A percentile compares a stretch with the other conserved stretches of the same genome.
These are phyloP conservation scores for Drosophila niveifrons DNA, from an alignment of 2,888 invertebrate genomes.

Conservation along the genomic window DNA sequence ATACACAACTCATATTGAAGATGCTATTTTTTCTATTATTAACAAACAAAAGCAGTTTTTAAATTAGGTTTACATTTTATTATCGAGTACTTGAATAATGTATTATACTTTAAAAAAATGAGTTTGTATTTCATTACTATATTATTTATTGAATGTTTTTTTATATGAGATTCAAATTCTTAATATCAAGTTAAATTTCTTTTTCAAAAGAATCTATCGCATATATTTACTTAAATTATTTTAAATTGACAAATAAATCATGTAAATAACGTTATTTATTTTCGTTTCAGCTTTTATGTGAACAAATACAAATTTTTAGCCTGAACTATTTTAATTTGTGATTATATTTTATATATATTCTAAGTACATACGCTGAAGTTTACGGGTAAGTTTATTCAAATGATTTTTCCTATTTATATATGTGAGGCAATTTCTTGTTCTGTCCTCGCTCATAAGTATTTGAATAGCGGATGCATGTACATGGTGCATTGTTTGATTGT, in stretches of 20 bases:
- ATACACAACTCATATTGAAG: too few relatives aligned
- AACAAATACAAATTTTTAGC: not conserved
- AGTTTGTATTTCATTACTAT: fast-evolving
- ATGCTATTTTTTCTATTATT: too few relatives aligned
- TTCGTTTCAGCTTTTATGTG: conserved; percentile 8
- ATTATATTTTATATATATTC: conserved; percentile 7
- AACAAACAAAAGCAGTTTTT: too few relatives aligned
- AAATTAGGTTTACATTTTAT: too few relatives aligned
- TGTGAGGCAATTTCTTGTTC: conserved; percentile 4
- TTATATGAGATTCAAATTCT: too few relatives aligned
- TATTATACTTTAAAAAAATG: not conserved
- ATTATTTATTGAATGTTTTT: too few relatives aligned
- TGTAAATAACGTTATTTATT: not conserved
- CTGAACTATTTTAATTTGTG: conserved; percentile 1
- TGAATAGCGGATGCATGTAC: conserved; percentile 18
- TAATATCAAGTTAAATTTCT: too few relatives aligned
- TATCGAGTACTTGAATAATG: too few relatives aligned
- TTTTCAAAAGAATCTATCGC: too few relatives aligned
- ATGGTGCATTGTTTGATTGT: conserved; percentile 34
- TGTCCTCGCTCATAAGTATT: conserved; percentile 6
- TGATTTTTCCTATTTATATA: not conserved
- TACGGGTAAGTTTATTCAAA: conserved; percentile 12
- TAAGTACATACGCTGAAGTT: not conserved
- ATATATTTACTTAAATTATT: not conserved
- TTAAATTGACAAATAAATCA: too few relatives aligned